A percentile compares a stretch with the other conserved stretches of the same genome.
phyloP scores from a whole-genome alignment of 2,797 vertebrate species.

The Takifugu ocellatus region DNA sequence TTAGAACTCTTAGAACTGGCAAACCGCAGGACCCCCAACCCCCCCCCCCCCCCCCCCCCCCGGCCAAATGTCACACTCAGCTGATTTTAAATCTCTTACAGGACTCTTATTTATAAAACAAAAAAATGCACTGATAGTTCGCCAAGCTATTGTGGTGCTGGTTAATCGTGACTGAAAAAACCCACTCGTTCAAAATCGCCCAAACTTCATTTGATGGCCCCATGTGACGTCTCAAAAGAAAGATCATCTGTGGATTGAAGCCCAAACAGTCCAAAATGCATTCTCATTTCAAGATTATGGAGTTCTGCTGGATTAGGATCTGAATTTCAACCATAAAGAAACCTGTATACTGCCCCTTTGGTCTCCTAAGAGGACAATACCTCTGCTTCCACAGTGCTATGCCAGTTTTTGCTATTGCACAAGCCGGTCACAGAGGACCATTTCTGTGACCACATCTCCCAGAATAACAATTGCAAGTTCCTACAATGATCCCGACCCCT shows the following conservation, averaged over 20 bases:
- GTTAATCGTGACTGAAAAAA: constrained; percentile 43
- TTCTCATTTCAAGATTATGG: constrained; percentile 16
- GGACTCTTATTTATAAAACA: constrained; percentile 41
- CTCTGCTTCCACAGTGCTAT: constrained; percentile 32
- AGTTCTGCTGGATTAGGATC: constrained; percentile 2
- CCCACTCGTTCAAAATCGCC: constrained; percentile 41
- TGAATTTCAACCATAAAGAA: constrained; percentile 14
- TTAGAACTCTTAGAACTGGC: constrained; percentile 49
- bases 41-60: background rate
- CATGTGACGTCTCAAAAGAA: constrained; percentile 14
- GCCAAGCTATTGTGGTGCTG: constrained; percentile 41
- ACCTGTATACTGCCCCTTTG: constrained; percentile 9
- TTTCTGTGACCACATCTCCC: constrained; percentile 41
- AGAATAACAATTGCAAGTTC: constrained; percentile 38
- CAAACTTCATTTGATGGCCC: constrained; percentile 12
- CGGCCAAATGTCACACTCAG: constrained; percentile 64
- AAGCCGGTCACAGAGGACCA: constrained; percentile 24
- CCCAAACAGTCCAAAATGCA: constrained; percentile 7
- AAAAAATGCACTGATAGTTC: constrained; percentile 29
- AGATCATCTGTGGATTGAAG: constrained; percentile 4
- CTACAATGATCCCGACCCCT: constrained; percentile 38
- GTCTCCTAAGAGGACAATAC: constrained; percentile 8
- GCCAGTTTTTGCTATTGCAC: constrained; percentile 30
- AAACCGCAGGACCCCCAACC: constrained; percentile 42
- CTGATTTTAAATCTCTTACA: constrained; percentile 25